Evolutionary conservation across 2,113 vertebrate species (phyloP), one percentile per base, ranked within the genome.

Genomic region (Synchiropus splendidus): DNA sequence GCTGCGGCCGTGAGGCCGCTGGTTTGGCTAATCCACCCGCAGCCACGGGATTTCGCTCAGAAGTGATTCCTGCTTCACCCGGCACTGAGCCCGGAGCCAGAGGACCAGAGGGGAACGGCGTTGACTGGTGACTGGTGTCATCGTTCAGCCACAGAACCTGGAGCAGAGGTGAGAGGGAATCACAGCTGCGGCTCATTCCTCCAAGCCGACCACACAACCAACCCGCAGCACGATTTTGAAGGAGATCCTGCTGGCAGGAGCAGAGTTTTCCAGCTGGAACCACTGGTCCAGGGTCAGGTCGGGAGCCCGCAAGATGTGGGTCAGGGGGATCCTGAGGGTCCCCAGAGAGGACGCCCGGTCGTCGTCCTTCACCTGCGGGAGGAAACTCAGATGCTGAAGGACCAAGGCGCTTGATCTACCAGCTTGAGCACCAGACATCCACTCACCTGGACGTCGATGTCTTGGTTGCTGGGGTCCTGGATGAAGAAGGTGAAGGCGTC

Each of bases 401-500:
- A n/a, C n/a, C n/a, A n/a, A n/a, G n/a, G n/a, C n/a, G n/a, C n/a
- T n/a, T n/a, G n/a, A n/a, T n/a, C n/a, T n/a, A n/a, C n/a, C n/a
- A n/a, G n/a, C n/a, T n/a, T n/a, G n/a, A n/a, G n/a, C n/a, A n/a
- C n/a, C n/a, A n/a, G n/a, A n/a, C n/a, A n/a, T n/a, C n/a, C n/a
- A n/a, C 66, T 72, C 59, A 87, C 92, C 78, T 95, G 89, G 39
- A 94, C 84, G 39, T 91, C 87, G 0, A 95, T 79, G 37, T 93
- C 89, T 61, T 90, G 85, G 52, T 79, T 83, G 16, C 21, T 58
- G 30, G 90, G 91, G 71, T 93, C 84, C 38, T 91, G 89, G 48
- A 95, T 85, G 64, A 93, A 95, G 74, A 94, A 94, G 4, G 88
- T 90, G 60, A 95, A 93, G 2, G 91, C 90, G 2, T 88, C 89